Evolutionary conservation across 2,888 invertebrate genomes (phyloP).

Genomic region (Morpho achilles): DNA sequence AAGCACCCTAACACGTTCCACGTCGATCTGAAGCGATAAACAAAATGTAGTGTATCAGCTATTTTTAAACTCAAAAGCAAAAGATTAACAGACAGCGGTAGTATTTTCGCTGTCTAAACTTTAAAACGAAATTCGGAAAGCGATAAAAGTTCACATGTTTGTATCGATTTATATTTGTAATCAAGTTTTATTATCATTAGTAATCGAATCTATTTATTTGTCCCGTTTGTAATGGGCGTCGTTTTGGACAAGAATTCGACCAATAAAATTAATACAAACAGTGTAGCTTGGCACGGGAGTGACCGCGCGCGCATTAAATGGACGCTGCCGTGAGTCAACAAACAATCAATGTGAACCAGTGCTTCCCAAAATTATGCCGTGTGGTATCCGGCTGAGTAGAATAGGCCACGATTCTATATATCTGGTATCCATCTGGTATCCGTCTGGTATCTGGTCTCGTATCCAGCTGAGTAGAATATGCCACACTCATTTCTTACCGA

Average conservation of each 20-base stretch:
- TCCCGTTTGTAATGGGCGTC: conserved; percentile 11
- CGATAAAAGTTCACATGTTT: not conserved
- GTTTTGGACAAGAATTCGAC: conserved; percentile 7
- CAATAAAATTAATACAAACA: conserved; percentile 16
- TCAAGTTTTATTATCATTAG: conserved; percentile 11
- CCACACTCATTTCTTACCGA: too few species aligned
- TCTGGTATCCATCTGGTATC: too few species aligned
- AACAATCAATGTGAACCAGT: conserved; percentile 12
- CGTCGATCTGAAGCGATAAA: conserved; percentile 11
- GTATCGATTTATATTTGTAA: conserved; percentile 8
- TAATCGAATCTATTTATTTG: conserved; percentile 12
- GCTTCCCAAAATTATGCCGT: not conserved
- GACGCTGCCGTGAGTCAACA: conserved; percentile 15
- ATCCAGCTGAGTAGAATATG: too few species aligned
- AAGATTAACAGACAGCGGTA: conserved; percentile 2
- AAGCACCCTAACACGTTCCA: conserved; percentile 1
- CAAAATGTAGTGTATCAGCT: conserved; percentile 11
- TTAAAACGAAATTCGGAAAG: not conserved
- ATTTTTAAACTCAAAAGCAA: conserved; percentile 7
- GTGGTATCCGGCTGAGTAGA: too few species aligned
- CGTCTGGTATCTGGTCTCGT: too few species aligned
- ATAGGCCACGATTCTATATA: too few species aligned
- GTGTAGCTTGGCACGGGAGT: conserved; percentile 11
- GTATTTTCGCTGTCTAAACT: not conserved
- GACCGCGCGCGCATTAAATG: conserved; percentile 13